These are phyloP conservation scores for Passer montanus DNA, from an alignment of 2,113 vertebrate genomes.

Conservation along the genomic window DNA sequence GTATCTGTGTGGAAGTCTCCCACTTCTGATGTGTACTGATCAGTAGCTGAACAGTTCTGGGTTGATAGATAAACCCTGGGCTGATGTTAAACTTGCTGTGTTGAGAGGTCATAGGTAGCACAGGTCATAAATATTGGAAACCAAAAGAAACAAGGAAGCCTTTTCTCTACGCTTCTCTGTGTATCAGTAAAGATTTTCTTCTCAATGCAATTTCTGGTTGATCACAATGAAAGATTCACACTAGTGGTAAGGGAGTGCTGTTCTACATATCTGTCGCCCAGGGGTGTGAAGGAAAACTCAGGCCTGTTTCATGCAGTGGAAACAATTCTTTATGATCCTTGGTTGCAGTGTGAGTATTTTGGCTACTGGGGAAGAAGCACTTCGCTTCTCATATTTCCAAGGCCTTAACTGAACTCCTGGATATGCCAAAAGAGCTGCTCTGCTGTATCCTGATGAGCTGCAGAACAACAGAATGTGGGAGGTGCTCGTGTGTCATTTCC, in stretches of 20 bases:
- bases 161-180: background rate
- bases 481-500: background rate
- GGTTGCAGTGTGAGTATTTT: background rate
- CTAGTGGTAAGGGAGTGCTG: background rate
- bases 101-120: background rate
- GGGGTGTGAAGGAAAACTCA: background rate
- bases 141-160: background rate
- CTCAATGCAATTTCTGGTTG: background rate
- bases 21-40: background rate
- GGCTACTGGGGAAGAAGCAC: background rate
- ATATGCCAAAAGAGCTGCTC: background rate
- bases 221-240: background rate
- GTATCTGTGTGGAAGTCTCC: background rate
- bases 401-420: background rate
- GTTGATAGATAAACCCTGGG: background rate
- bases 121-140: background rate
- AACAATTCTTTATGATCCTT: background rate
- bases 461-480: background rate
- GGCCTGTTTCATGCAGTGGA: background rate
- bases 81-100: background rate
- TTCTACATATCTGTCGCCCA: background rate
- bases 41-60: background rate
- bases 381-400: background rate
- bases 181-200: background rate
- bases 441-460: background rate